Conservation (phyloP, 2,888 invertebrate species). For the Drosophila antonietae region DNA sequence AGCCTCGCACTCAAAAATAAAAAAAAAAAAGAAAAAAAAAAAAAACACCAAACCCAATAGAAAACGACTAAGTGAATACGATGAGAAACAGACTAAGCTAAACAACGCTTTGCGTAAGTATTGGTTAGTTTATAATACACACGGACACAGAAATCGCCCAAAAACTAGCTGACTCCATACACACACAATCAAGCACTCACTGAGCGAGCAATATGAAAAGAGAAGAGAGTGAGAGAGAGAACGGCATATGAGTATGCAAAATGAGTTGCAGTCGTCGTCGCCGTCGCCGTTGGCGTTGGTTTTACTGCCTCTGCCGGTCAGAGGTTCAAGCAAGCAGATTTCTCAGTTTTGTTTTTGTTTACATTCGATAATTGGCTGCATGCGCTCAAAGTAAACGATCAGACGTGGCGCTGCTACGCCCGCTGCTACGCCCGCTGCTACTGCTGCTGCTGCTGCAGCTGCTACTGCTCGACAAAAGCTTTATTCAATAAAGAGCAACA, state of each 20-base stretch:
- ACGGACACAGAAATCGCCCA: constrained; percentile 41
- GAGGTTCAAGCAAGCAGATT: constrained; percentile 60
- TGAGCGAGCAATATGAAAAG: constrained; percentile 3
- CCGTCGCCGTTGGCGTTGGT: background rate
- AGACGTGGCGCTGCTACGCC: background rate
- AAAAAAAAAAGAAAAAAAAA: constrained; percentile 16
- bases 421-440: constrained; percentile 13
- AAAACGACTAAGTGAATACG: constrained; percentile 59
- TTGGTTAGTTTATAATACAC: constrained; percentile 54
- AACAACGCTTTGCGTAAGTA: constrained; percentile 44
- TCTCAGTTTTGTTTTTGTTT: constrained; percentile 42
- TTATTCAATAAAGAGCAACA: constrained; percentile 35
- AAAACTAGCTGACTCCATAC: constrained; percentile 52
- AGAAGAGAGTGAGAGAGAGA: background rate
- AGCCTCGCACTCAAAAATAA: constrained; percentile 48
- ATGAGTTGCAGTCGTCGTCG: constrained; percentile 22
- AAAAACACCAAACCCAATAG: constrained; percentile 45
- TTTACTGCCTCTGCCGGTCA: constrained; percentile 53
- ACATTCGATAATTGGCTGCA: constrained; percentile 41
- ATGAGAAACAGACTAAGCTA: constrained; percentile 26
- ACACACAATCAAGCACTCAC: constrained; percentile 11
- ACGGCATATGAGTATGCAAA: constrained; percentile 36
- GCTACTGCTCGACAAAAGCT: constrained; percentile 31
- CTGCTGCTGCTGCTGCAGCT: constrained; percentile 27
- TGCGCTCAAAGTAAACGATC: constrained; percentile 52